phyloP scores from a whole-genome alignment of 2,113 vertebrate genomes.

The Lepidothrix coronata region DNA sequence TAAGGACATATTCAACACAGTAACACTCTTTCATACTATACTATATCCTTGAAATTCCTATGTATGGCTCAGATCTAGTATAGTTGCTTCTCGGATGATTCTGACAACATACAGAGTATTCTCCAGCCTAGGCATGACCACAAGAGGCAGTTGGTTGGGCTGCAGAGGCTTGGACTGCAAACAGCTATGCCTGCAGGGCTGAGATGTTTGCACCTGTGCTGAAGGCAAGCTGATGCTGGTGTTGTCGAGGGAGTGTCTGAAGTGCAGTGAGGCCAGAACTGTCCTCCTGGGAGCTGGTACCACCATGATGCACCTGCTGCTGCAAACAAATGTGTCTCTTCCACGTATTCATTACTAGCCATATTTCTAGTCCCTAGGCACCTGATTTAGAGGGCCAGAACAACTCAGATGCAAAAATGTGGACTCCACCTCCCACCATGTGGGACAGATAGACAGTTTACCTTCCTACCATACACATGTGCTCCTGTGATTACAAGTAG shows the following conservation, averaged over 20 bases:
- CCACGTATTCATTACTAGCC: not conserved
- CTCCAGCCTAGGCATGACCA: not conserved
- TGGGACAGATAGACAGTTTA: not conserved
- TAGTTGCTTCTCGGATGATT: not conserved
- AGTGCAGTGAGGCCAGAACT: not conserved
- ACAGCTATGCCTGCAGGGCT: not conserved
- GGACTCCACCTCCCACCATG: accelerated
- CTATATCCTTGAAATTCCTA: not conserved
- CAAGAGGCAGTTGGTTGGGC: not conserved
- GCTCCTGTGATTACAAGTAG: not conserved
- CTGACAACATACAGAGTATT: not conserved
- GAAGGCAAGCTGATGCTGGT: not conserved
- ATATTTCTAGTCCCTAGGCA: not conserved
- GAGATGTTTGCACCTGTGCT: accelerated
- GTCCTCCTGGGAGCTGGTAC: not conserved
- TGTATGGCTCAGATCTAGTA: not conserved
- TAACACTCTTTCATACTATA: not conserved
- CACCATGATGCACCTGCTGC: not conserved
- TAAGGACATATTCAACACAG: not conserved
- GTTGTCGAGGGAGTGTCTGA: not conserved
- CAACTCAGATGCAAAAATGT: not conserved
- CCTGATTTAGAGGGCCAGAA: not conserved
- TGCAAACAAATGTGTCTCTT: not conserved
- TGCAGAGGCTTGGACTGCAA: not conserved
- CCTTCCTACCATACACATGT: not conserved